Base-by-base conservation (phyloP, 2,113 vertebrate genomes). In the Grallaria varia region DNA sequence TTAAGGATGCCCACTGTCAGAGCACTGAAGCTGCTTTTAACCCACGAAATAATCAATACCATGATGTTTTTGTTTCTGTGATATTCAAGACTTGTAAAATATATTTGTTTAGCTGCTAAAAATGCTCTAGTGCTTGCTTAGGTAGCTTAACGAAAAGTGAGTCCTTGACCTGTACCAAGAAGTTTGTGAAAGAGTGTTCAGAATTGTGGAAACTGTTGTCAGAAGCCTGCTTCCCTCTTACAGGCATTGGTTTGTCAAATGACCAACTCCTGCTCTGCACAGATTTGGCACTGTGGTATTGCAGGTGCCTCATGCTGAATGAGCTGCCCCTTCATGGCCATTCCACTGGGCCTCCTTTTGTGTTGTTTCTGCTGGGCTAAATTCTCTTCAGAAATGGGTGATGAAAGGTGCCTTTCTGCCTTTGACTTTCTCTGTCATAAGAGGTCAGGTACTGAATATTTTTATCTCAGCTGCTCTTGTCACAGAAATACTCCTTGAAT, bases 241-340 rank as follows among this genome's bases (percentile, higher is more conserved):
- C 14, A 22, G 67, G 8, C 0, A 1, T 1, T 2, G n/a, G 1
- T 86, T 59, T 93, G 22, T 22, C 8, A 52, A 22, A 3, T 15
- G 60, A 4, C 42, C 0, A 0, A 0, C 16, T 55, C 3, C 3
- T 37, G 47, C 6, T 20, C 16, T 6, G 9, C 0, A 0, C 14
- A 14, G 49, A 12, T 52, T 27, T 15, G 53, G 39, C 67, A 19
- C 25, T 0, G 3, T 2, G 14, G 21, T 7, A 12, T 10, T 0
- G 0, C 12, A 7, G 42, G 33, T 27, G 9, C 31, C 52, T 22
- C 24, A 3, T 31, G 30, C 53, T 59, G 44, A 22, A 22, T 7
- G 1, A 52, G 50, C 50, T 52, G 37, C 19, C n/a, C 75, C 20
- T 67, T 52, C 11, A 3, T 28, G 25, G 7, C 53, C 10, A 5